phyloP scores from a whole-genome alignment of 2,113 vertebrate genomes.

The Syrrhaptes paradoxus region DNA sequence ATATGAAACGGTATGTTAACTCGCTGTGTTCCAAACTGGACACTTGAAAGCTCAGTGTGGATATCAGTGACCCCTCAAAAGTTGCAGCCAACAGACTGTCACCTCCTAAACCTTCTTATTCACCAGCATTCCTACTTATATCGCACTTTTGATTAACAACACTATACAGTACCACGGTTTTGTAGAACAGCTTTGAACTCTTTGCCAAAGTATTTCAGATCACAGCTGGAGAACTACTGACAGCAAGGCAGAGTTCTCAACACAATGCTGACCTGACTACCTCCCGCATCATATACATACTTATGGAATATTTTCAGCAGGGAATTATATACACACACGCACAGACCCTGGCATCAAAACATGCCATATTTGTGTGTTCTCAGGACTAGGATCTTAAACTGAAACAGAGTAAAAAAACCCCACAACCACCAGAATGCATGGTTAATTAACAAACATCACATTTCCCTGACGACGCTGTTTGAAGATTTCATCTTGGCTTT shows the following conservation, averaged over 20 bases:
- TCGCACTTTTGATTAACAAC: neutral
- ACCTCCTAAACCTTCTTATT: neutral
- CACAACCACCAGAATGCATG: neutral
- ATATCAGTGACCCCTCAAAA: neutral
- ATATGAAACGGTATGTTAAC: rapidly evolving
- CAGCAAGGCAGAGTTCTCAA: neutral
- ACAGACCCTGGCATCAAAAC: neutral
- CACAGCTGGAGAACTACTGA: neutral
- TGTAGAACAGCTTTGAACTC: neutral
- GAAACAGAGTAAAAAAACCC: neutral
- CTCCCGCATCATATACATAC: neutral
- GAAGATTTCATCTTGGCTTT: neutral
- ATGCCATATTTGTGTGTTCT: neutral
- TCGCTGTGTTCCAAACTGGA: neutral
- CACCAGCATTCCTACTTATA: neutral
- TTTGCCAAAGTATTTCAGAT: neutral
- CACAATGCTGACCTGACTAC: neutral
- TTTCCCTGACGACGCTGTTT: rapidly evolving
- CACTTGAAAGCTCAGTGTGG: neutral
- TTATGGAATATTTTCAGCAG: neutral
- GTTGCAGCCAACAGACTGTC: neutral
- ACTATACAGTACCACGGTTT: neutral
- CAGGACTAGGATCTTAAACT: neutral
- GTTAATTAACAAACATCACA: neutral
- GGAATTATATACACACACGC: neutral